Evolutionary conservation across 1,140 invertebrate species (phyloP).

Genomic region (Drosophila lini): DNA sequence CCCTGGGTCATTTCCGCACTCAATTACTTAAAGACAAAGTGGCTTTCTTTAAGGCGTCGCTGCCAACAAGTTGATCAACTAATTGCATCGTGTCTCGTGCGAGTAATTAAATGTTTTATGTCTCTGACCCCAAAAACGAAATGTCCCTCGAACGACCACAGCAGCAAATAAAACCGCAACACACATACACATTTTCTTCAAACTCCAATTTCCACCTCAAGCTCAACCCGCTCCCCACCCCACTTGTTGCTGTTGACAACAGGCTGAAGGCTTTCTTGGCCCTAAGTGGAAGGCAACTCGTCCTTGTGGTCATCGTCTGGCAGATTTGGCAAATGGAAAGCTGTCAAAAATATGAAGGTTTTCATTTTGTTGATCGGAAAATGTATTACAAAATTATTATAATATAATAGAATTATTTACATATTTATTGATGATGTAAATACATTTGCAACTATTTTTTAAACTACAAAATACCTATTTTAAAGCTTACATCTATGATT

Average conservation of each 20-base stretch:
- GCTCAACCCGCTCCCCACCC: not conserved
- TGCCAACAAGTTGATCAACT: constrained; percentile 37
- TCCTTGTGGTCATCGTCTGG: constrained; percentile 35
- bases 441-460: too few species aligned
- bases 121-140: constrained; percentile 27
- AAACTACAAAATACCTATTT: too few species aligned
- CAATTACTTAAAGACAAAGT: constrained; percentile 54
- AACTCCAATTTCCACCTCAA: constrained; percentile 6
- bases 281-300: constrained; percentile 26
- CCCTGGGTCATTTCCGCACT: constrained; percentile 12
- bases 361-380: not conserved
- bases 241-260: constrained; percentile 54
- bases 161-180: constrained; percentile 10
- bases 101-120: constrained; percentile 51
- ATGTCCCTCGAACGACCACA: constrained; percentile 4
- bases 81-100: constrained; percentile 31
- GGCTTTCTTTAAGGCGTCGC: constrained; percentile 18
- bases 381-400: too few species aligned
- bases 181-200: constrained; percentile 11
- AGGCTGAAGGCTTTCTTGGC: constrained; percentile 35
- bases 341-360: not conserved
- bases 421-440: not conserved
- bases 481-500: too few species aligned
- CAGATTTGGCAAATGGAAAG: not conserved
- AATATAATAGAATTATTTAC: too few species aligned